phyloP scores from a whole-genome alignment of 1,140 invertebrate genomes.

The Bombus balteatus region DNA sequence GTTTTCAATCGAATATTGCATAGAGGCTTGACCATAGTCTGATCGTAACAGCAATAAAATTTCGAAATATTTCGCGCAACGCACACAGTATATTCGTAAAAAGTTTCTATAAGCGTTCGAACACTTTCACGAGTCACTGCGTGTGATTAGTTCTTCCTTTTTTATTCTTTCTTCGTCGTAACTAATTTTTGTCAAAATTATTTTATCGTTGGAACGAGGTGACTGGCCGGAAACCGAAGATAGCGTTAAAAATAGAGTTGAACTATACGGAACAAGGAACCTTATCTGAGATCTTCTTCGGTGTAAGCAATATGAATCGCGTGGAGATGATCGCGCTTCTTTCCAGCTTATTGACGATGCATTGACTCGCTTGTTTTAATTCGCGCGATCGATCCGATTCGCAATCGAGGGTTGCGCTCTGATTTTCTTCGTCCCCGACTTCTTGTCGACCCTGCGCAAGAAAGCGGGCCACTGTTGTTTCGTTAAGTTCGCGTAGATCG shows the following conservation, averaged over 20 bases:
- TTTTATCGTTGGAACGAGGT: not conserved
- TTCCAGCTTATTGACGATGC: conserved; percentile 22
- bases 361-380: conserved; percentile 35
- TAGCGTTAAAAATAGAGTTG: conserved; percentile 31
- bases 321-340: not conserved
- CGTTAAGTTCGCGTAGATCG: not conserved
- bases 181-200: not conserved
- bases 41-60: no score
- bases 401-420: not conserved
- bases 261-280: conserved; percentile 41
- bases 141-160: not conserved
- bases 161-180: not conserved
- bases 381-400: conserved; percentile 15
- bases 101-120: no score
- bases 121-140: no score
- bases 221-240: conserved; percentile 44
- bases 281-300: not conserved
- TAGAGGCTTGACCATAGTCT: no score
- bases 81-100: no score
- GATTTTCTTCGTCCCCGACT: not conserved
- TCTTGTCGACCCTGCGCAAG: no score
- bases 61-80: no score
- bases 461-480: not conserved
- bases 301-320: conserved; percentile 33
- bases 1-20: no score